These are phyloP conservation scores for Bombylius major DNA, from an alignment of 2,888 invertebrate species.

Conservation along the genomic window DNA sequence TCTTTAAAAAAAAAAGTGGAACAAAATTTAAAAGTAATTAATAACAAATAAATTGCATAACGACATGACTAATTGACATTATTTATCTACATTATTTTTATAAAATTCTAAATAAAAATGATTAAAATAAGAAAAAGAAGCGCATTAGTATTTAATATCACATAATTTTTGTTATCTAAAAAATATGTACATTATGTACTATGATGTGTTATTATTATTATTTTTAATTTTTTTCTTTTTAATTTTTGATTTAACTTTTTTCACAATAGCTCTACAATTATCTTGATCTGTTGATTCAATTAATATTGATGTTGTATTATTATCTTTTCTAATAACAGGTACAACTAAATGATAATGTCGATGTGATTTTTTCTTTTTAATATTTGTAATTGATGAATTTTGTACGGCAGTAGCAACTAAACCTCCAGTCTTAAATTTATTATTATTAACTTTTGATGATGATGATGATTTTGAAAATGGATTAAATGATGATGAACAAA, in stretches of 20 bases:
- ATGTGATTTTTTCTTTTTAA: slow-evolving; percentile 2
- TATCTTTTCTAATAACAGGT: background rate
- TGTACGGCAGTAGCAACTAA: slow-evolving; percentile 46
- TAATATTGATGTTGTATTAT: background rate
- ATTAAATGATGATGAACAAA: background rate
- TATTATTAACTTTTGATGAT: background rate
- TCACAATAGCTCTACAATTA: slow-evolving; percentile 15
- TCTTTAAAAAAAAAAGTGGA: too few relatives aligned
- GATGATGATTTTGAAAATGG: too few relatives aligned
- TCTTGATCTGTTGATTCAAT: background rate
- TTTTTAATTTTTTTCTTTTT: slow-evolving; percentile 18
- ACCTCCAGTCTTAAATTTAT: slow-evolving; percentile 46
- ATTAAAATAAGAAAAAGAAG: too few relatives aligned
- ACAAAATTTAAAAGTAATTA: too few relatives aligned
- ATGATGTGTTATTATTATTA: background rate
- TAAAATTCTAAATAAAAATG: too few relatives aligned
- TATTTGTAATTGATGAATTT: slow-evolving; percentile 2
- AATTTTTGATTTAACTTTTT: slow-evolving; percentile 29
- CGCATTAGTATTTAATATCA: too few relatives aligned
- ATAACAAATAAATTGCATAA: too few relatives aligned
- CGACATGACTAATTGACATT: too few relatives aligned
- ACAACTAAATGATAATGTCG: background rate
- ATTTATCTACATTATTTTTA: too few relatives aligned
- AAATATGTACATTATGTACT: background rate
- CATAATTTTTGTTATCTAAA: too few relatives aligned